Conservation (phyloP, 2,888 invertebrate genomes). For the Protophormia terraenovae region DNA sequence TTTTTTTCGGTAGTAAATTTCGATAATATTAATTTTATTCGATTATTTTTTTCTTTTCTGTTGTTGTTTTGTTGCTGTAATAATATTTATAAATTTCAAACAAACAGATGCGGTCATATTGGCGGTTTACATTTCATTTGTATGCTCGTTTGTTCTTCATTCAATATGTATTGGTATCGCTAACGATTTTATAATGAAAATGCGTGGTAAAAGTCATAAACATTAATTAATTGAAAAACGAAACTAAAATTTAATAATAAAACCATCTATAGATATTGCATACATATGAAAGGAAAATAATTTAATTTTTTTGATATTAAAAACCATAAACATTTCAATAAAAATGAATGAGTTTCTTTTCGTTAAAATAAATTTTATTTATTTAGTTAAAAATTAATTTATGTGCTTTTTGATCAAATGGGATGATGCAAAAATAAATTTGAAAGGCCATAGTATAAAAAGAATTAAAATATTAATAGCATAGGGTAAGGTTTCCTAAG, state of each 20-base stretch:
- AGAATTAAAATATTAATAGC: too few species aligned
- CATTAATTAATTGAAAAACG: constrained; percentile 67
- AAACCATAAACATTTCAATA: constrained; percentile 68
- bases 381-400: constrained; percentile 27
- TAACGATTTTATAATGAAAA: constrained; percentile 66
- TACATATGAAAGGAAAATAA: neutral
- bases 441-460: neutral
- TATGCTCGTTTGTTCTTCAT: neutral
- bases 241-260: constrained; percentile 57
- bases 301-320: constrained; percentile 48
- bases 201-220: constrained; percentile 68
- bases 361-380: constrained; percentile 49
- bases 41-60: constrained; percentile 16
- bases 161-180: constrained; percentile 43
- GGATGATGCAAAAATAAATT: neutral
- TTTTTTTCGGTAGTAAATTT: constrained; percentile 28
- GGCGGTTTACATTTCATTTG: constrained; percentile 52
- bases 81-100: constrained; percentile 51
- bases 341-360: constrained; percentile 46
- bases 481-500: too few species aligned
- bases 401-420: neutral
- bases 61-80: constrained; percentile 12
- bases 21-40: constrained; percentile 55
- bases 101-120: constrained; percentile 66
- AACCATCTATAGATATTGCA: constrained; percentile 7